phyloP scores from a whole-genome alignment of 2,797 vertebrate genomes.

The Serranus cabrilla region DNA sequence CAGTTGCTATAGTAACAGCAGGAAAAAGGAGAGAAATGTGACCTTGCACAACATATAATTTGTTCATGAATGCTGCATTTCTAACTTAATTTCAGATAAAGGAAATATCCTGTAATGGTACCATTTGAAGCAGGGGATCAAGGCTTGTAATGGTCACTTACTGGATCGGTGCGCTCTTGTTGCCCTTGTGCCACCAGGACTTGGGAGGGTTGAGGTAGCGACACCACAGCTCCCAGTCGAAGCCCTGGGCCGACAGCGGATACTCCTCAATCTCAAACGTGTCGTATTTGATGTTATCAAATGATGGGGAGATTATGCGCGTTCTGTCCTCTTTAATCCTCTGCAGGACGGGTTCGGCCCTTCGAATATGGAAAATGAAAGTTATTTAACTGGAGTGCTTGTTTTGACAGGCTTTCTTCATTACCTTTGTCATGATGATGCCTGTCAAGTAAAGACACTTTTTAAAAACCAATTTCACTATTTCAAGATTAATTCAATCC shows the following conservation, averaged over 20 bases:
- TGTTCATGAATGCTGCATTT: constrained; percentile 17
- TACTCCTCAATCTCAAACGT: constrained; percentile 98
- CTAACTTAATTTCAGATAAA: constrained; percentile 1
- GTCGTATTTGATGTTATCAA: constrained; percentile 99
- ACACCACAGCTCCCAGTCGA: constrained; percentile 99
- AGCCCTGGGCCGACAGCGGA: constrained; percentile 95
- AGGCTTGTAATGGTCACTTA: constrained; percentile 71
- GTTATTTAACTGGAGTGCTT: constrained; percentile 35
- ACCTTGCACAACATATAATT: constrained; percentile 31
- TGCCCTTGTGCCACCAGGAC: constrained; percentile 95
- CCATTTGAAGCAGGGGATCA: constrained; percentile 15
- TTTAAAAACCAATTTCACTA: constrained; percentile 5
- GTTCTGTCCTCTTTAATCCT: constrained; percentile 96
- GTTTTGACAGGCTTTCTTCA: constrained; percentile 35
- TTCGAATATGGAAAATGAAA: constrained; percentile 70
- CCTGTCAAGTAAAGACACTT: constrained; percentile 18
- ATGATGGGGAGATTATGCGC: constrained; percentile 95
- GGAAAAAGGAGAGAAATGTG: constrained; percentile 29
- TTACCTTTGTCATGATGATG: constrained; percentile 34
- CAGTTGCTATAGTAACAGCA: constrained; percentile 58
- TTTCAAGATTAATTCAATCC: constrained; percentile 31
- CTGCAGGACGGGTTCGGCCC: constrained; percentile 95
- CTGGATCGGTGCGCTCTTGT: constrained; percentile 96
- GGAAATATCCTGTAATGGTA: not conserved
- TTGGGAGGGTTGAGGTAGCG: constrained; percentile 97